Evolutionary conservation across 2,888 invertebrate genomes (phyloP).

Genomic region (Euproctis similis): DNA sequence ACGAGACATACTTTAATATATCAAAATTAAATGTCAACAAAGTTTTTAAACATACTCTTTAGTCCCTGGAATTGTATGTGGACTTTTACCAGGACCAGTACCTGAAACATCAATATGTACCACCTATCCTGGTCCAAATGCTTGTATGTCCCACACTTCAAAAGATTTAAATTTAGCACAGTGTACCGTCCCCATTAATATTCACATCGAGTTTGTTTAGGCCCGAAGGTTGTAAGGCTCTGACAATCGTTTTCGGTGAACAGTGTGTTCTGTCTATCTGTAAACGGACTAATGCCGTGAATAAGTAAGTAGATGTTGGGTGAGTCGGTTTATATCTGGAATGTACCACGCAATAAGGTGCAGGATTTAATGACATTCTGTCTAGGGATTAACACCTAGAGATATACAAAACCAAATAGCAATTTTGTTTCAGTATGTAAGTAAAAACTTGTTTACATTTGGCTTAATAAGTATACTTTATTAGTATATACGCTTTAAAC

Average conservation of each 20-base stretch:
- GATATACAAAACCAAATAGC: slow-evolving; percentile 25
- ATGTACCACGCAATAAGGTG: slow-evolving; percentile 13
- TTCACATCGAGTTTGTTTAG: slow-evolving; percentile 27
- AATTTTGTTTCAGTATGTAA: slow-evolving; percentile 18
- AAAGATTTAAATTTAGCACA: slow-evolving; percentile 13
- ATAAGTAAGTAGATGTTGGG: slow-evolving; percentile 27
- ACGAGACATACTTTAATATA: too few relatives aligned
- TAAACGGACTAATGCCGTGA: slow-evolving; percentile 25
- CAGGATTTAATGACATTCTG: slow-evolving; percentile 15
- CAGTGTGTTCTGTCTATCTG: slow-evolving; percentile 21
- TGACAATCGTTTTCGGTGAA: slow-evolving; percentile 22
- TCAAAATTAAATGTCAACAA: too few relatives aligned
- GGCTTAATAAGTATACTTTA: too few relatives aligned
- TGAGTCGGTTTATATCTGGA: slow-evolving; percentile 14
- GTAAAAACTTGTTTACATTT: too few relatives aligned
- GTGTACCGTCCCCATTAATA: slow-evolving; percentile 11
- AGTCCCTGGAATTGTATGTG: too few relatives aligned
- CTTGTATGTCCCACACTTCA: slow-evolving; percentile 8
- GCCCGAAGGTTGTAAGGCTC: slow-evolving; percentile 13
- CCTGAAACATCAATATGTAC: too few relatives aligned
- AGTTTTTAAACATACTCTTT: too few relatives aligned
- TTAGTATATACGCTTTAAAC: too few relatives aligned
- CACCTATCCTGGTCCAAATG: too few relatives aligned
- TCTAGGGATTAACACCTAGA: slow-evolving; percentile 18
- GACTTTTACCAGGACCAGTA: too few relatives aligned